Base-by-base conservation (phyloP, 2,113 vertebrate genomes). In the Phyllostomus hastatus region DNA sequence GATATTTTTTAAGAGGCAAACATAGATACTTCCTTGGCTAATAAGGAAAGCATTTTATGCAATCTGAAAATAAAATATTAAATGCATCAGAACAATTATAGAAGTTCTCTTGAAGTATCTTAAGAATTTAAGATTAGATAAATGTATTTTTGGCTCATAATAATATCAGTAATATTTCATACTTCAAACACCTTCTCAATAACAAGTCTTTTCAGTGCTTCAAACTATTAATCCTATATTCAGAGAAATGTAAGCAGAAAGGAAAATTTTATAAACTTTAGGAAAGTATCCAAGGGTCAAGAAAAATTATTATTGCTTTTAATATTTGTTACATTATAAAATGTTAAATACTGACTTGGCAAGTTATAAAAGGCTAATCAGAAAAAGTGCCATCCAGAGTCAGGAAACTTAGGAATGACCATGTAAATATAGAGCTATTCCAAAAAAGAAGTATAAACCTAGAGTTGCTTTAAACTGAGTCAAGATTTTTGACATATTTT, bases 1-100 rank as follows among this genome's bases (percentile, higher is more conserved):
- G 43, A 22, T 82, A 88, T 80, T 97, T 95, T 94, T 66, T 70
- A 20, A 93, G 28, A 26, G 57, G 52, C 8, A 88, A 70, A 70
- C 24, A 92, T 12, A 92, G 57, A 86, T 14, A 76, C 38, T 69
- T 76, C n/a, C 35, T 94, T 73, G 48, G 3, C 5, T 92, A 76
- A 88, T 48, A 88, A 28, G 16, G 14, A 94, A 90, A 69, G 17
- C 5, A 90, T 94, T 9, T 88, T 88, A 50, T n/a, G 33, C 88
- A 38, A 59, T 84, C 19, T 88, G 35, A 92, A 95, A 92, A 80
- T 83, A 75, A 87, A 87, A 52, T 57, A 84, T 35, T 22, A 80
- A 83, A 90, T 9, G 50, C 12, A 61, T 5, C 28, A 88, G 48
- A 35, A 61, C 83, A 24, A 70, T 52, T 91, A 50, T 75, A 48